phyloP scores from a whole-genome alignment of 2,888 invertebrate species.

The Cetonia aurata region DNA sequence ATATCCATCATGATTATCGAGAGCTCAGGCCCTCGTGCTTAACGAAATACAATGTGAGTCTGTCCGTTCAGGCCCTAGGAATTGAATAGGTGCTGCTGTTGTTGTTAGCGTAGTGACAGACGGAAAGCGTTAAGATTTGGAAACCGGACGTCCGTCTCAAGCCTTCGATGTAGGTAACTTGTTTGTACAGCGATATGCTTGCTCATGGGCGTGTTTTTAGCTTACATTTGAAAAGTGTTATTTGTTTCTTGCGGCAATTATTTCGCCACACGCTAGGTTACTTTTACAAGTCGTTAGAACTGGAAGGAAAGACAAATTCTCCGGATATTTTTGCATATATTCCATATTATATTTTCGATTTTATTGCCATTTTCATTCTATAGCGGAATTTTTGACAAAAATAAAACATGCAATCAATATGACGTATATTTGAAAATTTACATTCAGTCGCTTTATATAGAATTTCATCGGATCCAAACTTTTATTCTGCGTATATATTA shows the following conservation, averaged over 20 bases:
- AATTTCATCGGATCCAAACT: too few species aligned
- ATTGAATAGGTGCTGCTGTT: neutral
- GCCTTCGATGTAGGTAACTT: slow-evolving; percentile 41
- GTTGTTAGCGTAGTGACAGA: slow-evolving; percentile 36
- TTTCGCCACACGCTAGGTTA: slow-evolving; percentile 4
- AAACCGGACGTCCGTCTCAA: slow-evolving; percentile 54
- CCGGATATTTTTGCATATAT: too few species aligned
- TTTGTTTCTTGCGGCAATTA: slow-evolving; percentile 27
- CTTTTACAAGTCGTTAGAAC: neutral
- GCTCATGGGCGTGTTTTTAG: slow-evolving; percentile 10
- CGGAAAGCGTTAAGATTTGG: slow-evolving; percentile 48
- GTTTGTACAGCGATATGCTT: slow-evolving; percentile 37
- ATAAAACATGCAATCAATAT: too few species aligned
- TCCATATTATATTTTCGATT: too few species aligned
- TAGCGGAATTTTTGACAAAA: too few species aligned
- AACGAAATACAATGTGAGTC: slow-evolving; percentile 45
- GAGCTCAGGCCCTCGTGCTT: slow-evolving; percentile 10
- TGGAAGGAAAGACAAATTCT: too few species aligned
- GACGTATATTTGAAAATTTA: too few species aligned
- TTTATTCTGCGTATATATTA: too few species aligned
- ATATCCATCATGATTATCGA: slow-evolving; percentile 55
- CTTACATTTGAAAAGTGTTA: slow-evolving; percentile 6
- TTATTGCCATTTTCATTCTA: too few species aligned
- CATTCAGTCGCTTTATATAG: too few species aligned
- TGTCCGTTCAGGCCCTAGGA: slow-evolving; percentile 1